Conservation (phyloP, 2,888 invertebrate genomes). For the Hoplodrina blanda region DNA sequence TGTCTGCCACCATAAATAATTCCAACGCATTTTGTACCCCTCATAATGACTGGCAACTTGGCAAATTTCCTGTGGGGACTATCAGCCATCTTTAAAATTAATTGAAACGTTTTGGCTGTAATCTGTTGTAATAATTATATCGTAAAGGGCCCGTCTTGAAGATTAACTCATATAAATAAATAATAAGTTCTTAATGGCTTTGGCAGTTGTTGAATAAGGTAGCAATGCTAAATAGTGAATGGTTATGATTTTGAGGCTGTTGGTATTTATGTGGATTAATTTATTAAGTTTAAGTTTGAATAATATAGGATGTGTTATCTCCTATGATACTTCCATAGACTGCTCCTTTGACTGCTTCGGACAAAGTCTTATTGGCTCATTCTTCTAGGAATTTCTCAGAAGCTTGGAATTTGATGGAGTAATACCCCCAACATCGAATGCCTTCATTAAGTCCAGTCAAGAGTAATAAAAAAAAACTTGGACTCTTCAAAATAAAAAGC, state of each 20-base stretch:
- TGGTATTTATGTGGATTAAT: slow-evolving; percentile 12
- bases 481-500: slow-evolving; percentile 4
- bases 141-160: slow-evolving; percentile 65
- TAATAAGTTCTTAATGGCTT: slow-evolving; percentile 64
- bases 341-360: too few relatives aligned
- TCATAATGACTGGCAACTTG: slow-evolving; percentile 72
- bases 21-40: slow-evolving; percentile 63
- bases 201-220: slow-evolving; percentile 53
- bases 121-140: slow-evolving; percentile 69
- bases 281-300: background rate
- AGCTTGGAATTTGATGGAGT: too few relatives aligned
- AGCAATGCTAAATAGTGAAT: slow-evolving; percentile 46
- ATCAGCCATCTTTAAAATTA: slow-evolving; percentile 75
- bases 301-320: too few relatives aligned
- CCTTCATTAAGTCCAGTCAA: too few relatives aligned
- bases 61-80: slow-evolving; percentile 73
- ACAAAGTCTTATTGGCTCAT: too few relatives aligned
- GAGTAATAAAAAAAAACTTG: too few relatives aligned
- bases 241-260: slow-evolving; percentile 17
- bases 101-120: slow-evolving; percentile 74
- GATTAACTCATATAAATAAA: slow-evolving; percentile 68
- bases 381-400: too few relatives aligned
- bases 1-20: slow-evolving; percentile 64
- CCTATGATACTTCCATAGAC: too few relatives aligned
- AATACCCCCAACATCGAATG: too few relatives aligned